Percentiles rank a stretch among this genome's conserved stretches.
Evolutionary conservation across 2,113 vertebrate species (phyloP).

Genomic region (Vireo altiloquus): DNA sequence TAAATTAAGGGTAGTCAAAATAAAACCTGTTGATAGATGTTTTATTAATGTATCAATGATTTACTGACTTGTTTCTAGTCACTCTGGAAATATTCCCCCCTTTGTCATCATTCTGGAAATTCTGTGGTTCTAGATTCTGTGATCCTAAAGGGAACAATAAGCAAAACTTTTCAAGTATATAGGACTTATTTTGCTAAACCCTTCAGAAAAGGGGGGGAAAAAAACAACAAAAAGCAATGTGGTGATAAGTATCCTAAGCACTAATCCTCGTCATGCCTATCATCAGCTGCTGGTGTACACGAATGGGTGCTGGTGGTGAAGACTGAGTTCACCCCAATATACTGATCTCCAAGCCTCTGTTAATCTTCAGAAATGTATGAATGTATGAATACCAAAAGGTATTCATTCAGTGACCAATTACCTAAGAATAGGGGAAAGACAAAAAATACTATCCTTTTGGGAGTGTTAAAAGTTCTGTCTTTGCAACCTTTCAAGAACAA

Average conservation of each 20-base stretch:
- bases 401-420: not conserved
- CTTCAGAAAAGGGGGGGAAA: not conserved
- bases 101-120: not conserved
- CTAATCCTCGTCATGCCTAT: not conserved
- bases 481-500: not conserved
- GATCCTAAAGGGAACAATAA: not conserved
- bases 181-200: not conserved
- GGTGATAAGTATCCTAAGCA: not conserved
- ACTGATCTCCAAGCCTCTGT: not conserved
- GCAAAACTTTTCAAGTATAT: not conserved
- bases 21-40: not conserved
- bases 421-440: not conserved
- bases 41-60: not conserved
- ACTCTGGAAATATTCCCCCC: accelerated
- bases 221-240: not conserved
- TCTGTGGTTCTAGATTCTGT: not conserved
- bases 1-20: not conserved
- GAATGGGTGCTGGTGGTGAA: not conserved
- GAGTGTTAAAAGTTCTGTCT: not conserved
- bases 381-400: too few relatives aligned
- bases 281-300: not conserved
- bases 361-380: not conserved
- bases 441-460: not conserved
- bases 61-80: not conserved
- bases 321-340: accelerated